These are phyloP conservation scores for Phasia obesa DNA, from an alignment of 2,888 invertebrate species.

Conservation along the genomic window DNA sequence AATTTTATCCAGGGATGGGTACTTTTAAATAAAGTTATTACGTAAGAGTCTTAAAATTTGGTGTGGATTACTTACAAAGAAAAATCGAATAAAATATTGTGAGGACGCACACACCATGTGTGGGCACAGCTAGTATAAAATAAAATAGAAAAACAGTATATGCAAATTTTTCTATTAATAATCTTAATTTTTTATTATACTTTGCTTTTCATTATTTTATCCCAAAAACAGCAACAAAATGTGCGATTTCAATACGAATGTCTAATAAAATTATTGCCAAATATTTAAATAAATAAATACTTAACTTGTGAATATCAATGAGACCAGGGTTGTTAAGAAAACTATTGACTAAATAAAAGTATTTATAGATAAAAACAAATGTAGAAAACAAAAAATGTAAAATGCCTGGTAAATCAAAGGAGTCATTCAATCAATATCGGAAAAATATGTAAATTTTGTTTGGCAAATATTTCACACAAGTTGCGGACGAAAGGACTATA, in stretches of 20 bases:
- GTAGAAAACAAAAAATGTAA: conserved; percentile 3
- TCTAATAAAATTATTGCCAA: conserved; percentile 25
- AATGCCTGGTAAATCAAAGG: conserved; percentile 52
- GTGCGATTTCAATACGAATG: conserved; percentile 2
- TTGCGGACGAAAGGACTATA: background rate
- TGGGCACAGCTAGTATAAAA: no score
- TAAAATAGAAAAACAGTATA: no score
- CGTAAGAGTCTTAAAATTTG: no score
- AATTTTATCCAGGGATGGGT: no score
- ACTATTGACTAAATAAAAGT: background rate
- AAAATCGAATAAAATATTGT: no score
- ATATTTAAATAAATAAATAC: conserved; percentile 66
- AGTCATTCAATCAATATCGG: conserved; percentile 54
- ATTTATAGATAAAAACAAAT: conserved; percentile 9
- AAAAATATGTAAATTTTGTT: conserved; percentile 61
- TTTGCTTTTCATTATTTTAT: background rate
- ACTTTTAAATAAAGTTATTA: no score
- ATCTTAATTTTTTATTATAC: background rate
- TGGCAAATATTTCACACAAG: conserved; percentile 7
- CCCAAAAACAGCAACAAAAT: conserved; percentile 22
- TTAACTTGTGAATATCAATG: conserved; percentile 55
- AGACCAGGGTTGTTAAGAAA: conserved; percentile 2
- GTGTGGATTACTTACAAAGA: no score
- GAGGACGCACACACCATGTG: no score
- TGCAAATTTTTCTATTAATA: background rate